A percentile compares a stretch with the other conserved stretches of the same genome.
These are phyloP conservation scores for Drosophila pruinosa DNA, from an alignment of 1,140 invertebrate genomes.

Conservation along the genomic window DNA sequence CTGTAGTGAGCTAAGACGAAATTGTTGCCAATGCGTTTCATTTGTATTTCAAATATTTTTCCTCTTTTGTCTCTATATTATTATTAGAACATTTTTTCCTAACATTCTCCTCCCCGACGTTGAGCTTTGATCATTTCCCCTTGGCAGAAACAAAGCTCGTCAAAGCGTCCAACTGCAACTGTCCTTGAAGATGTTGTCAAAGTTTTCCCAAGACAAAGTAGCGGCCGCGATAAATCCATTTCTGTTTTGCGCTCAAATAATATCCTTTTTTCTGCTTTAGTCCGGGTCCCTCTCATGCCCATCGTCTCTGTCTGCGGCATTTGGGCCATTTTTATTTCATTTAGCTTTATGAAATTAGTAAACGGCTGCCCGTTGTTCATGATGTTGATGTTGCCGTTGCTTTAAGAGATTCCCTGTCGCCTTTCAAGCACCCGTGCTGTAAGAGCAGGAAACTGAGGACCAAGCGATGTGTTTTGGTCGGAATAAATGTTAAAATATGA, in stretches of 20 bases:
- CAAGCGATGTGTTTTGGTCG: slow-evolving; percentile 16
- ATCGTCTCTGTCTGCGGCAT: slow-evolving; percentile 13
- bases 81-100: slow-evolving; percentile 18
- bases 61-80: slow-evolving; percentile 21
- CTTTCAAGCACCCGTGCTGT: not conserved
- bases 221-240: slow-evolving; percentile 57
- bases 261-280: slow-evolving; percentile 28
- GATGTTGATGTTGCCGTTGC: slow-evolving; percentile 8
- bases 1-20: not conserved
- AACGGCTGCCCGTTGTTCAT: slow-evolving; percentile 40
- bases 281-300: no score
- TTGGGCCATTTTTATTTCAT: slow-evolving; percentile 65
- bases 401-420: slow-evolving; percentile 39
- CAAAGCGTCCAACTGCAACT: slow-evolving; percentile 45
- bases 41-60: slow-evolving; percentile 11
- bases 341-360: slow-evolving; percentile 77
- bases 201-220: slow-evolving; percentile 26
- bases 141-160: slow-evolving; percentile 19
- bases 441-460: not conserved
- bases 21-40: slow-evolving; percentile 4
- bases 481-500: slow-evolving; percentile 70
- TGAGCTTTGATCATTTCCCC: slow-evolving; percentile 45
- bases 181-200: slow-evolving; percentile 20
- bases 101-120: not conserved
- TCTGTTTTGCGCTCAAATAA: slow-evolving; percentile 11